These are phyloP conservation scores for Papilio protenor DNA, from an alignment of 2,888 invertebrate species.

Conservation along the genomic window DNA sequence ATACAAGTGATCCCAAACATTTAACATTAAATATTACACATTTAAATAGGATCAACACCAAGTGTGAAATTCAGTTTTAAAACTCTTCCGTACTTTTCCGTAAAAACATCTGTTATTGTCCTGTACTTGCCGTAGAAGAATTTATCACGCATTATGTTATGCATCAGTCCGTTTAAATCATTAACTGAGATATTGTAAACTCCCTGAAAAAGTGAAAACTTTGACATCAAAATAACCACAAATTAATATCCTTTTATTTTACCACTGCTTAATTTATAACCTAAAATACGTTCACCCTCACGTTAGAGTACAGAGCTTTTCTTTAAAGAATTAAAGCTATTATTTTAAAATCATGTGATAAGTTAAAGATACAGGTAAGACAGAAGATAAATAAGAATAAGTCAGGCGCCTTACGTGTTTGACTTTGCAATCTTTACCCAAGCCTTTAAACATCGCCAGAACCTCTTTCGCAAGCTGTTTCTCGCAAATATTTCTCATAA, in stretches of 20 bases:
- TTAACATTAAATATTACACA: background rate
- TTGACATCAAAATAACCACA: background rate
- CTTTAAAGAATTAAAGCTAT: no score
- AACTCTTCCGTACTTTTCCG: slow-evolving; percentile 35
- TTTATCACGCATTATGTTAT: slow-evolving; percentile 32
- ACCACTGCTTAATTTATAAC: no score
- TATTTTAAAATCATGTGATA: no score
- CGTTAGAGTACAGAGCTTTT: no score
- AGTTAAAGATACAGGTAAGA: no score
- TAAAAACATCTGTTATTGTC: slow-evolving; percentile 34
- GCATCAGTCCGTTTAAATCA: slow-evolving; percentile 39
- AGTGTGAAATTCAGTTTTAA: slow-evolving; percentile 35
- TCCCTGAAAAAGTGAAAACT: slow-evolving; percentile 30
- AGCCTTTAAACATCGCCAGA: slow-evolving; percentile 33
- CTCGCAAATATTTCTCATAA: slow-evolving; percentile 41
- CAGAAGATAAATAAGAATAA: background rate
- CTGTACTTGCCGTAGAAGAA: slow-evolving; percentile 42
- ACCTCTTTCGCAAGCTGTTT: slow-evolving; percentile 39
- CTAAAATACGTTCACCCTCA: no score
- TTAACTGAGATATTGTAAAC: slow-evolving; percentile 38
- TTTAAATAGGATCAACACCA: slow-evolving; percentile 12
- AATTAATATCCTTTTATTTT: no score
- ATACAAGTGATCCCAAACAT: no score
- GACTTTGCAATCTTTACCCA: slow-evolving; percentile 39
- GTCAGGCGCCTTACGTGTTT: slow-evolving; percentile 31